Base-by-base conservation (phyloP, 2,113 vertebrate genomes). In the Trichechus manatus region DNA sequence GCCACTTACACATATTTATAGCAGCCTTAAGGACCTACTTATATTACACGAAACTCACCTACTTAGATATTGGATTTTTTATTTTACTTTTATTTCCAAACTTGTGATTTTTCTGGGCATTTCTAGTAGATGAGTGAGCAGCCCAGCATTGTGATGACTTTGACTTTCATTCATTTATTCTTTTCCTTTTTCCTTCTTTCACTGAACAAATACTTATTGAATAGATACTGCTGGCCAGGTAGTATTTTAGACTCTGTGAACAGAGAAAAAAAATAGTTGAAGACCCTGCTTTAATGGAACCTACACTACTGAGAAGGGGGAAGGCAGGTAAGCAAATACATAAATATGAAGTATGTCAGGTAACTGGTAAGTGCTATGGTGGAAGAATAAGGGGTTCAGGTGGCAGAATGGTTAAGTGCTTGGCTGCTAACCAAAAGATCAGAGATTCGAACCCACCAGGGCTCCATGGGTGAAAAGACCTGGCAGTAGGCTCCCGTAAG, bases 1-100 rank as follows among this genome's bases (percentile, higher is more conserved):
- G 74, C 82, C 63, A 89, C 31, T 80, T 75, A n/a, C 8, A 82
- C 83, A 80, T 66, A 85, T 90, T 90, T 96, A 90, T 59, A 89
- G 56, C 66, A 36, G n/a, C 59, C n/a, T 86, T 79, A 78, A 79
- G 88, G 77, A 86, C 39, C 59, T 92, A 42, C 83, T 85, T 68
- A 50, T 29, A 74, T 47, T 94, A 78, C 42, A 87, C 33, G 59
- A 89, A 88, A 22, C 56, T 82, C 81, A 47, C 31, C 70, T 89
- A 3, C 81, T 86, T n/a, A 15, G 44, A 39, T 56, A 83, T 14
- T 89, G n/a, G 29, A 31, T 83, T 66, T 86, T 47, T 83, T 9
- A 1, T 47, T 90, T 90, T 50, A 14, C 59, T 72, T 88, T 93
- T 96, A 31, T 84, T n/a, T 59, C 70, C 42, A 63, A 47, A 13